These are phyloP conservation scores for Schlechtendalia chinensis DNA, from an alignment of 1,140 invertebrate genomes.

Conservation along the genomic window DNA sequence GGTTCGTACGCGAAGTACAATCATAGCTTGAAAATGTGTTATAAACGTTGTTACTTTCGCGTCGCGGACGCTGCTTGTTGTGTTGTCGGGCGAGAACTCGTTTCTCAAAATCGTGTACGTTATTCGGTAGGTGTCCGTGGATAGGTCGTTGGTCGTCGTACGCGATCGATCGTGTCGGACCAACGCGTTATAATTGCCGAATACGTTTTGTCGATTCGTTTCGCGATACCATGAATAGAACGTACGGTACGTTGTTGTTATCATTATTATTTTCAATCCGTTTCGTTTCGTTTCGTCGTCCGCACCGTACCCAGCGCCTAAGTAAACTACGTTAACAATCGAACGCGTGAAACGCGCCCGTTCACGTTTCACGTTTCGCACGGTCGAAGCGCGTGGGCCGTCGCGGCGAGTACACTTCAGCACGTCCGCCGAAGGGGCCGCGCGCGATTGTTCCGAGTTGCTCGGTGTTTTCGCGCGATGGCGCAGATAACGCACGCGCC, in stretches of 20 bases:
- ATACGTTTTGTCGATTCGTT: too few relatives aligned
- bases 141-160: slow-evolving; percentile 1
- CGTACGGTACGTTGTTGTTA: too few relatives aligned
- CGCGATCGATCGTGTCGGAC: slow-evolving; percentile 11
- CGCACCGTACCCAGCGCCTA: too few relatives aligned
- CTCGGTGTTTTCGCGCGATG: slow-evolving; percentile 25
- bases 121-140: slow-evolving; percentile 32
- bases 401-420: too few relatives aligned
- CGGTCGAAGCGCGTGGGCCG: too few relatives aligned
- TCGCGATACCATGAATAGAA: too few relatives aligned
- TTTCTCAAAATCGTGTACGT: slow-evolving; percentile 23
- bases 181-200: too few relatives aligned
- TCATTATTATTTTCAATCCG: too few relatives aligned
- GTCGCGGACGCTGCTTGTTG: not conserved
- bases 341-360: too few relatives aligned
- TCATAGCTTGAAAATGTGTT: slow-evolving; percentile 20
- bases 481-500: slow-evolving; percentile 12
- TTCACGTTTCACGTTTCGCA: too few relatives aligned
- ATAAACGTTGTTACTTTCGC: slow-evolving; percentile 1
- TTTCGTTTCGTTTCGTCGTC: too few relatives aligned
- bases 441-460: not conserved
- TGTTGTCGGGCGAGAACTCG: slow-evolving; percentile 9
- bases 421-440: not conserved
- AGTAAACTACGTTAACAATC: too few relatives aligned
- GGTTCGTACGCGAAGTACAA: not conserved